Evolutionary conservation across 2,888 invertebrate genomes (phyloP).

Genomic region (Trissolcus brochymenae): DNA sequence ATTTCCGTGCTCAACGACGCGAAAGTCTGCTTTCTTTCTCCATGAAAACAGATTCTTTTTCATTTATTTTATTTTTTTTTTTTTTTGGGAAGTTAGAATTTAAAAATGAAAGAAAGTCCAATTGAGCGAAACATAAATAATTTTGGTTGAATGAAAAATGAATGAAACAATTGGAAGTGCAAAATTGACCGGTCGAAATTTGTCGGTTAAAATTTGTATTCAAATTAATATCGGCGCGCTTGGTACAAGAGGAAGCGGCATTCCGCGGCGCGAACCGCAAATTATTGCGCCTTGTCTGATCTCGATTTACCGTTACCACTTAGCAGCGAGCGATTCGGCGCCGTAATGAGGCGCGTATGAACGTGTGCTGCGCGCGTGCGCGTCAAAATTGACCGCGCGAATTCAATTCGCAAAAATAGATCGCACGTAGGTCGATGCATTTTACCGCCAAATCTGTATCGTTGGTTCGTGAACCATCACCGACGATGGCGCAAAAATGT

Average conservation of each 20-base stretch:
- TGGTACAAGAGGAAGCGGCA: conserved; percentile 54
- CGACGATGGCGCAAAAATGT: too few species aligned
- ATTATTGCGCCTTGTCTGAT: conserved; percentile 62
- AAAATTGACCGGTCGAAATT: too few species aligned
- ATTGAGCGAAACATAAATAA: too few species aligned
- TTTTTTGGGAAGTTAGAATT: too few species aligned
- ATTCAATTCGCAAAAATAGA: conserved; percentile 38
- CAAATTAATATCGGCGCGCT: conserved; percentile 56
- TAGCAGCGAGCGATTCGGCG: conserved; percentile 50
- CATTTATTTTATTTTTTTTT: too few species aligned
- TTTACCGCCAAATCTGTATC: neutral
- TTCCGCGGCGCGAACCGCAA: conserved; percentile 57
- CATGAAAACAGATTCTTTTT: too few species aligned
- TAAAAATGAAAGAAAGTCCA: too few species aligned
- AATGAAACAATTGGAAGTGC: too few species aligned
- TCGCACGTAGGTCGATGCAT: conserved; percentile 27
- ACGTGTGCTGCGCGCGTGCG: conserved; percentile 15
- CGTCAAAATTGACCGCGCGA: conserved; percentile 45
- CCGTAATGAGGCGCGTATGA: conserved; percentile 46
- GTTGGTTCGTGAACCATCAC: too few species aligned
- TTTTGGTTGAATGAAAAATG: too few species aligned
- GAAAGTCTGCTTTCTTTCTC: conserved; percentile 20
- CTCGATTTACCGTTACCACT: conserved; percentile 66
- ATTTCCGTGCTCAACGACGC: conserved; percentile 62
- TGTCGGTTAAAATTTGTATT: conserved; percentile 53